These are phyloP conservation scores for Hemibagrus guttatus DNA, from an alignment of 2,797 vertebrate genomes.

Conservation along the genomic window DNA sequence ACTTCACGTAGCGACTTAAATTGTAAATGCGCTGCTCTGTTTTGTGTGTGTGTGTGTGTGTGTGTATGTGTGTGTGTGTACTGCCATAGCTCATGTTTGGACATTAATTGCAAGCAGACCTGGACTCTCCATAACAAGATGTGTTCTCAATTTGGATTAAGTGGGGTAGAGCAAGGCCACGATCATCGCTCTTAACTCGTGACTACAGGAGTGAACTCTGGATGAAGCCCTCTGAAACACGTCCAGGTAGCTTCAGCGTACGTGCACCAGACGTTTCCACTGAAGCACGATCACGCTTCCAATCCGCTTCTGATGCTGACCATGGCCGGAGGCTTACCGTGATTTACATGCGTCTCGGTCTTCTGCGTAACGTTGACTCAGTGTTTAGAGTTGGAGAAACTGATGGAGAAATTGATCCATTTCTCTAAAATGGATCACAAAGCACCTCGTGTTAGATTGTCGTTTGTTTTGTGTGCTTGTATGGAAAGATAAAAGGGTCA, in stretches of 20 bases:
- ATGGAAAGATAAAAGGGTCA: constrained; percentile 17
- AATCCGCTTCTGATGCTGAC: constrained; percentile 36
- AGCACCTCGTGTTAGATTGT: constrained; percentile 23
- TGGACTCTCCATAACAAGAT: constrained; percentile 44
- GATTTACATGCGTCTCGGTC: constrained; percentile 29
- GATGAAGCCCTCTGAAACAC: constrained; percentile 46
- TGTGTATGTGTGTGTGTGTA: constrained; percentile 10
- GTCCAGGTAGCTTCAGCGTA: constrained; percentile 37
- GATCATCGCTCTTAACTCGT: constrained; percentile 42
- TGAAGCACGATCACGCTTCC: constrained; percentile 10
- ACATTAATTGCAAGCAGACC: constrained; percentile 55
- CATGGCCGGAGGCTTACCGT: constrained; percentile 15
- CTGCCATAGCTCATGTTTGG: constrained; percentile 48
- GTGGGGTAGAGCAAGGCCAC: constrained; percentile 42
- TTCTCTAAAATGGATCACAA: background rate
- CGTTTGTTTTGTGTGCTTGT: background rate
- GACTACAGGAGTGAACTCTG: constrained; percentile 48
- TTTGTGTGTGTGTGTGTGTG: no score
- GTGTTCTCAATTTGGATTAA: constrained; percentile 55
- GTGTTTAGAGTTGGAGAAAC: constrained; percentile 26
- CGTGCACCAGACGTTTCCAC: constrained; percentile 41
- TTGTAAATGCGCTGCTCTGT: background rate
- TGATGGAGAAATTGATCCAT: constrained; percentile 7
- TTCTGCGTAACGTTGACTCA: constrained; percentile 7
- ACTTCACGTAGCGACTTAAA: background rate